Percentiles rank a stretch among this genome's conserved stretches.
Evolutionary conservation across 2,888 invertebrate species (phyloP).

Genomic region (Parapristionchus giblindavisi): DNA sequence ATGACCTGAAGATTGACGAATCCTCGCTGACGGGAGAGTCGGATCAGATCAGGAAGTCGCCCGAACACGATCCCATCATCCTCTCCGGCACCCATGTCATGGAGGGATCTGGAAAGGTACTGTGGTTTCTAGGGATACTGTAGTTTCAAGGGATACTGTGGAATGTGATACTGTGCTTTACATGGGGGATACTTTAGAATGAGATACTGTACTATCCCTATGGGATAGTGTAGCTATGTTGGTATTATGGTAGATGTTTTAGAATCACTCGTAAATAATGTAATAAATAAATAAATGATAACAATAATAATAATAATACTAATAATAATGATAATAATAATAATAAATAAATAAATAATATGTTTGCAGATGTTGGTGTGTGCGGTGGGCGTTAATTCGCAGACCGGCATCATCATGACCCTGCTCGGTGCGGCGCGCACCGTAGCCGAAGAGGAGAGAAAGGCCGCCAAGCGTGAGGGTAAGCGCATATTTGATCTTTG

Average conservation of each 20-base stretch:
- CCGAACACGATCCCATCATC: slow-evolving; percentile 65
- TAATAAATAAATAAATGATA: not conserved
- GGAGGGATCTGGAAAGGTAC: slow-evolving; percentile 65
- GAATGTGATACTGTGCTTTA: not conserved
- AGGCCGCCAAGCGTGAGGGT: slow-evolving; percentile 65
- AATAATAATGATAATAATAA: not conserved
- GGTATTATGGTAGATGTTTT: too few relatives aligned
- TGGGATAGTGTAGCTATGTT: not conserved
- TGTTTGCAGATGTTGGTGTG: slow-evolving; percentile 62
- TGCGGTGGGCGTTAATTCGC: slow-evolving; percentile 68
- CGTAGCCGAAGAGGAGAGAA: slow-evolving; percentile 65
- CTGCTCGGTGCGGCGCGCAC: slow-evolving; percentile 68
- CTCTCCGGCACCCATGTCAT: slow-evolving; percentile 69
- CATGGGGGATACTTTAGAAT: not conserved
- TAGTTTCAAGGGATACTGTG: not conserved
- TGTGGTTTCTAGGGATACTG: not conserved
- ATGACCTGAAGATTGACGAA: slow-evolving; percentile 73
- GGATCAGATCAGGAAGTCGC: slow-evolving; percentile 68
- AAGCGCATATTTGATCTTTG: slow-evolving; percentile 23
- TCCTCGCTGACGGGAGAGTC: slow-evolving; percentile 70
- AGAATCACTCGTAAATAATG: too few relatives aligned
- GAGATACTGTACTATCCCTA: not conserved
- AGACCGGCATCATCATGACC: slow-evolving; percentile 70
- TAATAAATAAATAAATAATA: slow-evolving; percentile 21
- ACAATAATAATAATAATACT: too few relatives aligned